Evolutionary conservation across 1,140 invertebrate genomes (phyloP), one percentile per base, ranked within the genome.

Genomic region (Psix sp.): DNA sequence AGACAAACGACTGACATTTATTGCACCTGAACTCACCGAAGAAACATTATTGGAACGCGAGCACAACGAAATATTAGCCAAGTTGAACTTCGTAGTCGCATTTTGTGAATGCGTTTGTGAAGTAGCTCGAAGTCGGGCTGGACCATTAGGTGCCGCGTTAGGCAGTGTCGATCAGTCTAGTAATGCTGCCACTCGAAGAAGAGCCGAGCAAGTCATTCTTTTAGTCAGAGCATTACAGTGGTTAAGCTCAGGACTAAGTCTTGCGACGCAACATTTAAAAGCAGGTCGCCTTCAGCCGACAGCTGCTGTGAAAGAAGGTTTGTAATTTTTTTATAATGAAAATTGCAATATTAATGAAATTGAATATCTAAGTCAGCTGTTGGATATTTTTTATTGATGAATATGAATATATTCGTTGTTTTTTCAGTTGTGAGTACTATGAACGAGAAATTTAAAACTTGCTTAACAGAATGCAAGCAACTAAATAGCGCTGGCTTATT

Each of bases 11-110:
- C 90, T 94, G 63, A 92, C 92, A 63, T 98, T 97, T 87, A 91
- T 95, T 16, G 91, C 94, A 17, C 96, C 96, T 4, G 96, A 98
- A 83, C 86, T 99, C 49, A 94, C 95, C 26, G 96, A 98, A 86
- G 97, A 99, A 88, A 98, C 97, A 14, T 88, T 99, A 13, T 90
- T 98, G 67, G 96, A 97, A 90, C 91, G 93, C 56, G 95, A 96
- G 80, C 97, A 98, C 86, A 97, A 96, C 86, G 95, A 98, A 83
- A 96, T 94, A 3, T 86, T 98, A 71, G 94, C 95, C 0, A 98
- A 98, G 84, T 88, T 98, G 29, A 96, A 96, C 81, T 98, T 98
- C 87, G 95, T 98, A 10, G 86, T 96, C 26, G 95, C 96, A 10
- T 87, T 98, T 10, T 95, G 95, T 42, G 95, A 96, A 72, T 97